These are phyloP conservation scores for Hydroisotoma schaefferi DNA, from an alignment of 2,888 invertebrate genomes.

Conservation along the genomic window DNA sequence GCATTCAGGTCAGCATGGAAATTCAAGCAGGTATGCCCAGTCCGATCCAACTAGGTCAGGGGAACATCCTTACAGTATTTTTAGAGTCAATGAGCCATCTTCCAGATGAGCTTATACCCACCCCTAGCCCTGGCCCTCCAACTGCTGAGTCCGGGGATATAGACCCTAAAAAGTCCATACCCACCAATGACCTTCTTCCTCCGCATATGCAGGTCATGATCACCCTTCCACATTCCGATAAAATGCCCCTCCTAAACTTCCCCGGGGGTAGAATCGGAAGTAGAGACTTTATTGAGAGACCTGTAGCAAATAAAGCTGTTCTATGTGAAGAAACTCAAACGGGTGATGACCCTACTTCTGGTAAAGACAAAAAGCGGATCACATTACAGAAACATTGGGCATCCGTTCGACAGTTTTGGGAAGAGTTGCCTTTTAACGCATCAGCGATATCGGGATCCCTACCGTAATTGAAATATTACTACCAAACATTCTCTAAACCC, in stretches of 20 bases:
- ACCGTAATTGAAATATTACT: no score
- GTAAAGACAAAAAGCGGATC: background rate
- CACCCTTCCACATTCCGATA: slow-evolving; percentile 13
- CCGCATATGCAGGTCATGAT: slow-evolving; percentile 12
- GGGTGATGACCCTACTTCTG: background rate
- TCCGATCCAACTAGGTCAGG: slow-evolving; percentile 16
- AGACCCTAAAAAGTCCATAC: no score
- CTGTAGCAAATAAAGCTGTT: background rate
- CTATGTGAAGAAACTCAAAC: slow-evolving; percentile 11
- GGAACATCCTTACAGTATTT: slow-evolving; percentile 22
- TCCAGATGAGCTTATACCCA: slow-evolving; percentile 12
- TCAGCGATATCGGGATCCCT: slow-evolving; percentile 8
- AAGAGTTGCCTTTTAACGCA: slow-evolving; percentile 17
- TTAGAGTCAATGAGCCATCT: slow-evolving; percentile 21
- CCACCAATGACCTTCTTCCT: no score
- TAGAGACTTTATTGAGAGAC: slow-evolving; percentile 4
- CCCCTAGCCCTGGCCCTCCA: background rate
- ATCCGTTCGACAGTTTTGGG: slow-evolving; percentile 17
- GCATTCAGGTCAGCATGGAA: slow-evolving; percentile 10
- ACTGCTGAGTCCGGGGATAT: no score
- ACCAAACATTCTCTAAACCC: no score
- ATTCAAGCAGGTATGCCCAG: slow-evolving; percentile 13
- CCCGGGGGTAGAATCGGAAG: slow-evolving; percentile 9
- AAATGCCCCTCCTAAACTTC: slow-evolving; percentile 10
- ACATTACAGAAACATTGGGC: slow-evolving; percentile 19